These are phyloP conservation scores for Leucosticte australis DNA, from an alignment of 2,113 vertebrate species.

Conservation along the genomic window DNA sequence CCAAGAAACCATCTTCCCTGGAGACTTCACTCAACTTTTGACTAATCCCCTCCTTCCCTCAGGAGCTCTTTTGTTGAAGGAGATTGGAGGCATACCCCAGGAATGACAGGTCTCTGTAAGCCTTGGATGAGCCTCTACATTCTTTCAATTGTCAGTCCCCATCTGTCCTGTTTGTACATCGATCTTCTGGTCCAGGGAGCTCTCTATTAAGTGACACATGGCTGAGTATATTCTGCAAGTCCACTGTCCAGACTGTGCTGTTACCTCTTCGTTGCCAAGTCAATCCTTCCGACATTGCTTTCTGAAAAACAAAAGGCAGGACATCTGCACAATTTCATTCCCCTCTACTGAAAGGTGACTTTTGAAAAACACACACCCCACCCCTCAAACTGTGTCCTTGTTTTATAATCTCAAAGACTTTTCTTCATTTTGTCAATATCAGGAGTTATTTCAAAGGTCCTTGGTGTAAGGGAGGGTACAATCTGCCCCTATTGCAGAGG, in stretches of 20 bases:
- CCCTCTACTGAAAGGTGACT: background rate
- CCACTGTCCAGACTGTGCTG: constrained; percentile 1
- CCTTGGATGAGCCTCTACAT: constrained; percentile 38
- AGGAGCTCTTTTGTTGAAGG: constrained; percentile 68
- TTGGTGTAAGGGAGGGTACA: background rate
- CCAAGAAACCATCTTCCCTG: constrained; percentile 70
- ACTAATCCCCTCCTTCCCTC: constrained; percentile 66
- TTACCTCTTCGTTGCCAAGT: constrained; percentile 24
- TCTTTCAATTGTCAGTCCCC: constrained; percentile 58
- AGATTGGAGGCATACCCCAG: constrained; percentile 56
- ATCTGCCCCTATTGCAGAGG: background rate
- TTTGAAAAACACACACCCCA: background rate
- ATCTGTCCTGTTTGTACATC: constrained; percentile 60
- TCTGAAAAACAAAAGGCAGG: constrained; percentile 46
- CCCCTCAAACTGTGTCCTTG: background rate
- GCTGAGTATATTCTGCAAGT: constrained; percentile 20
- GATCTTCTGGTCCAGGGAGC: constrained; percentile 49
- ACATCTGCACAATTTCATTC: constrained; percentile 23
- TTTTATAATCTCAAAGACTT: background rate
- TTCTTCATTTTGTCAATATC: background rate
- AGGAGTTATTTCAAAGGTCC: background rate
- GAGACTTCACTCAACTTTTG: constrained; percentile 68
- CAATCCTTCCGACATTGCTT: constrained; percentile 46
- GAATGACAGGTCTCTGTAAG: constrained; percentile 57
- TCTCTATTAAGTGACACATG: constrained; percentile 57